Percentiles rank a stretch among this genome's conserved stretches.
These are phyloP conservation scores for Malthinus flaveolus DNA, from an alignment of 2,888 invertebrate species.

Conservation along the genomic window DNA sequence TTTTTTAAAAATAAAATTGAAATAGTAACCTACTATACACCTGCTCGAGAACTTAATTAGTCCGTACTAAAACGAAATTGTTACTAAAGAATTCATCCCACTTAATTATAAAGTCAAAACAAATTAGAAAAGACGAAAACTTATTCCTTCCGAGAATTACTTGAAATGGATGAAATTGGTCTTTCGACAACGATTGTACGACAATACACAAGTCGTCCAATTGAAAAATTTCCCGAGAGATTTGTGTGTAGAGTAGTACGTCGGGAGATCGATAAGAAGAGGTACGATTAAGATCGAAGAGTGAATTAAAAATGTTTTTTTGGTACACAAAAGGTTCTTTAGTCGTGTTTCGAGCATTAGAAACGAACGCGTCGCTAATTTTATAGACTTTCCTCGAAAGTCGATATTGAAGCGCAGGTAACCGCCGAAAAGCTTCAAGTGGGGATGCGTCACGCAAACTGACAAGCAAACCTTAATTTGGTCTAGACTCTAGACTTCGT, in stretches of 20 bases:
- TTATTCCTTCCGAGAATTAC: too few relatives aligned
- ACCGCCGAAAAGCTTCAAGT: conserved; percentile 23
- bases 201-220: not conserved
- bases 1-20: too few relatives aligned
- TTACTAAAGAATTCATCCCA: not conserved
- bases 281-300: too few relatives aligned
- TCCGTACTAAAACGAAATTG: too few relatives aligned
- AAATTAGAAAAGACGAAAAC: not conserved
- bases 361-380: conserved; percentile 34
- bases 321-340: conserved; percentile 3
- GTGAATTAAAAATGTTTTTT: conserved; percentile 12
- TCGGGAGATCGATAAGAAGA: too few relatives aligned
- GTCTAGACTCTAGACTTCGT: conserved; percentile 11
- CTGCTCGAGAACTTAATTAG: too few relatives aligned
- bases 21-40: too few relatives aligned
- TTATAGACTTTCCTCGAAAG: conserved; percentile 32
- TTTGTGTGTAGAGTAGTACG: not conserved
- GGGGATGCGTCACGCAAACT: conserved; percentile 32
- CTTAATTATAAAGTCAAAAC: not conserved
- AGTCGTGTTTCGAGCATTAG: conserved; percentile 28
- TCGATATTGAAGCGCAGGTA: conserved; percentile 38
- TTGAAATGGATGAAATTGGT: not conserved
- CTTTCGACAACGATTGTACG: not conserved
- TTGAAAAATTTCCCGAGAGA: conserved; percentile 4
- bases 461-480: conserved; percentile 24